A percentile compares a stretch with the other conserved stretches of the same genome.
Evolutionary conservation across 2,888 invertebrate species (phyloP).

Genomic region (Nysson spinosus): DNA sequence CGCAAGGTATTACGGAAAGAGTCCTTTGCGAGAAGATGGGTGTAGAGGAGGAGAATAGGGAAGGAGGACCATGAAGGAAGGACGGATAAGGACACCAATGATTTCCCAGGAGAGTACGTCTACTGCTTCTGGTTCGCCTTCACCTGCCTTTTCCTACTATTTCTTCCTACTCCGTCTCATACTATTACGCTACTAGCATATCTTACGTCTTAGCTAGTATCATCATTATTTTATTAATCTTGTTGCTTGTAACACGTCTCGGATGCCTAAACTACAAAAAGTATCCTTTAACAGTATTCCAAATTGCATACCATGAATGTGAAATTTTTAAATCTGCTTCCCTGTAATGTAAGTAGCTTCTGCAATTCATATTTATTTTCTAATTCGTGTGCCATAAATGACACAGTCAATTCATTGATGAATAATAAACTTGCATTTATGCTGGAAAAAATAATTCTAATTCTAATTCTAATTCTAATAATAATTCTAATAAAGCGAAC

Average conservation of each 20-base stretch:
- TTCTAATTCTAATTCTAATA: too few relatives aligned
- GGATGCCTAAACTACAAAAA: neutral
- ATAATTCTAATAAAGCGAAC: too few relatives aligned
- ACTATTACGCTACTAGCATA: slow-evolving; percentile 15
- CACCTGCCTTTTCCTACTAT: slow-evolving; percentile 31
- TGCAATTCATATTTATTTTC: too few relatives aligned
- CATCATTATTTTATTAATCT: slow-evolving; percentile 42
- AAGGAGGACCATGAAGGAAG: slow-evolving; percentile 43
- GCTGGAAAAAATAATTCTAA: too few relatives aligned
- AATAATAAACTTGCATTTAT: too few relatives aligned
- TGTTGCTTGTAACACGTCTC: slow-evolving; percentile 33
- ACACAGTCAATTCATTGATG: too few relatives aligned
- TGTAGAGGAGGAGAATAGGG: slow-evolving; percentile 2
- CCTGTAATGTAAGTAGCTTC: neutral
- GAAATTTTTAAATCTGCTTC: neutral
- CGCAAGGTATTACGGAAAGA: slow-evolving; percentile 44
- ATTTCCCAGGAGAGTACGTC: slow-evolving; percentile 69
- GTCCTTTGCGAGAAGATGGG: slow-evolving; percentile 26
- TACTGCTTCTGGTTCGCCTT: slow-evolving; percentile 50
- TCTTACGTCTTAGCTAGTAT: slow-evolving; percentile 26
- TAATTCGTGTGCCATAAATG: too few relatives aligned
- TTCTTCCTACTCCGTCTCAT: slow-evolving; percentile 28
- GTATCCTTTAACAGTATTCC: slow-evolving; percentile 22
- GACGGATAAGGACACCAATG: slow-evolving; percentile 69
- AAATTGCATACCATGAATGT: slow-evolving; percentile 16